Evolutionary conservation across 2,113 vertebrate genomes (phyloP), one percentile per base, ranked within the genome.

Genomic region (Nycticorax nycticorax): DNA sequence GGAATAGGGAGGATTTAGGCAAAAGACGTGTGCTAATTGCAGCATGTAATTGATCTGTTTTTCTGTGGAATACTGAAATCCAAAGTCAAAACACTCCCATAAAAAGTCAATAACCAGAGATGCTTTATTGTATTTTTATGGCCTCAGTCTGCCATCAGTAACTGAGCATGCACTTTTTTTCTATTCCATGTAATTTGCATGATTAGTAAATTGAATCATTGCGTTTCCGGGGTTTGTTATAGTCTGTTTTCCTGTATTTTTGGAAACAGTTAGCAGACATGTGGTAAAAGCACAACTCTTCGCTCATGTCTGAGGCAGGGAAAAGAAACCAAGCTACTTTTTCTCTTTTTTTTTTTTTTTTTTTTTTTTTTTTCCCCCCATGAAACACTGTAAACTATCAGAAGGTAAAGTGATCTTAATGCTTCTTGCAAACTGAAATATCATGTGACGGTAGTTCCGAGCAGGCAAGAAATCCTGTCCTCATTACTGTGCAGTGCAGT

Each of bases 61-160:
- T 96, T 89, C 74, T 66, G 23, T 39, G 57, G 84, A 78, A 50
- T 75, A 47, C 73, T 57, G 73, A 96, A 93, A 96, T 69, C 45
- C n/a, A 37, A 85, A 95, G 80, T 92, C 86, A 93, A 90, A 96
- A 87, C 60, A 69, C 17, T 94, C 32, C 66, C 45, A 92, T 95
- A 79, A 97, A 93, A 93, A 57, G n/a, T 62, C 88, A 93, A 92
- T 94, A 95, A 96, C 91, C 37, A 27, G 84, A 79, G 62, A 82
- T 1, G 9, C 50, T 85, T 89, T 77, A 53, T 69, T 79, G 41
- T 60, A 20, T 39, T 91, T 93, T 97, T 92, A 92, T 90, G 82
- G 64, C 39, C 33, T 77, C 77, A 62, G 62, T 85, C 77, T 95
- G 77, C 77, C 43, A 33, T 79, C 96, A 80, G 62, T 82, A 87